Evolutionary conservation across 2,797 vertebrate species (phyloP).

Genomic region (Labeo calbasu): DNA sequence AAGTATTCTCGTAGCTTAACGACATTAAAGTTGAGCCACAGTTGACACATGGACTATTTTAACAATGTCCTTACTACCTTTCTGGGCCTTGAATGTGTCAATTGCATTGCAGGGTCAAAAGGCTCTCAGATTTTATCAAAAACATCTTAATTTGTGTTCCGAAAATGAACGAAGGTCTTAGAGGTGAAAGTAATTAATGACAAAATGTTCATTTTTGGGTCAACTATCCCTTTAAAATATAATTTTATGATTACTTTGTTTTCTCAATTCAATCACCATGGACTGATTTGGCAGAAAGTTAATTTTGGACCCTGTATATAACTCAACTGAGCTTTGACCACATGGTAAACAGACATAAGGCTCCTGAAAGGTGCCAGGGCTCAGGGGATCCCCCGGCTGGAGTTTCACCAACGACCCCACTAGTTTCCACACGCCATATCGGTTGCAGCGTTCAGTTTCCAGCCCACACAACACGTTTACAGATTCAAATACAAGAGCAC

Average conservation of each 20-base stretch:
- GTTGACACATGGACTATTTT: too few relatives aligned
- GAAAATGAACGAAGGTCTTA: too few relatives aligned
- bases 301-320: background rate
- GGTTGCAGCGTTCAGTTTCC: constrained; percentile 4
- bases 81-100: too few relatives aligned
- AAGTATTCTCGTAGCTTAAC: too few relatives aligned
- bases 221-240: too few relatives aligned
- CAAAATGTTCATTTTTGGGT: too few relatives aligned
- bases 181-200: too few relatives aligned
- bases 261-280: constrained; percentile 46
- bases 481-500: constrained; percentile 28
- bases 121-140: too few relatives aligned
- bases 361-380: background rate
- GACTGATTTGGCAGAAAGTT: background rate
- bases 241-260: constrained; percentile 8
- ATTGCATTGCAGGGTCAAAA: too few relatives aligned
- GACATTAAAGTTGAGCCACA: too few relatives aligned
- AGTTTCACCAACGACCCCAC: constrained; percentile 26
- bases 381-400: constrained; percentile 17
- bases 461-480: constrained; percentile 16
- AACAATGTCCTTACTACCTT: too few relatives aligned
- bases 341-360: constrained; percentile 6
- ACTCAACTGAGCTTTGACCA: background rate
- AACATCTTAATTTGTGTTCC: too few relatives aligned
- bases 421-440: constrained; percentile 23